Base-by-base conservation (phyloP, 2,113 vertebrate species). In the Xiphias gladius region DNA sequence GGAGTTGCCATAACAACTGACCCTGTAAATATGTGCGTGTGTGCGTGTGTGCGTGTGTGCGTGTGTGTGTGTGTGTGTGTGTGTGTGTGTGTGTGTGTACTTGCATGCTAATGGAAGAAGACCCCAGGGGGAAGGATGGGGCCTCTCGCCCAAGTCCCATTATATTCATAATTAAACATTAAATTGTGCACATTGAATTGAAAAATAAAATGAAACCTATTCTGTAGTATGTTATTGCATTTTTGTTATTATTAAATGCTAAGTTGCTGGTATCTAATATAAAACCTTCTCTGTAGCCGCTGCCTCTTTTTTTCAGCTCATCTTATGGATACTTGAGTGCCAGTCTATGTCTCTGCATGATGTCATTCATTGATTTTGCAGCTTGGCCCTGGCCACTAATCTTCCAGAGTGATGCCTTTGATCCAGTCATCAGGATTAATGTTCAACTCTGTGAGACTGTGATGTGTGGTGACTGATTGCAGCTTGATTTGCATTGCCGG, bases 301-400 rank as follows among this genome's bases (percentile, higher is more conserved):
- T 66, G 64, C 39, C 30, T 63, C 72, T 41, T 67, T 68, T 41
- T 67, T 69, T n/a, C 61, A 24, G 39, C 52, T 82, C 37, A 64
- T 24, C 32, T 79, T 48, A 67, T 80, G n/a, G 58, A 71, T 67
- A 68, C 55, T 73, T 52, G 75, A 81, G 75, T 30, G 24, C 22
- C 13, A 46, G 30, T 50, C 59, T 26, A 0, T 80, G 82, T 70
- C 68, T 88, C 64, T 64, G 84, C 84, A 79, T 92, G 72, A 91
- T 80, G 72, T 91, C 91, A 90, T 88, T 69, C 79, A 92, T 91
- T 91, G 93, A 94, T 94, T 89, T 91, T 79, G 41, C 78, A 65
- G 67, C 68, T 55, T 19, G 7, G 55, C 81, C 35, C 16, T 74
- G 26, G 72, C 75, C 70, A 83, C 90, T 91, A 86, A 92, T 92